A percentile compares a stretch with the other conserved stretches of the same genome.
Conservation (phyloP, 2,888 invertebrate species). For the Panopea generosa region DNA sequence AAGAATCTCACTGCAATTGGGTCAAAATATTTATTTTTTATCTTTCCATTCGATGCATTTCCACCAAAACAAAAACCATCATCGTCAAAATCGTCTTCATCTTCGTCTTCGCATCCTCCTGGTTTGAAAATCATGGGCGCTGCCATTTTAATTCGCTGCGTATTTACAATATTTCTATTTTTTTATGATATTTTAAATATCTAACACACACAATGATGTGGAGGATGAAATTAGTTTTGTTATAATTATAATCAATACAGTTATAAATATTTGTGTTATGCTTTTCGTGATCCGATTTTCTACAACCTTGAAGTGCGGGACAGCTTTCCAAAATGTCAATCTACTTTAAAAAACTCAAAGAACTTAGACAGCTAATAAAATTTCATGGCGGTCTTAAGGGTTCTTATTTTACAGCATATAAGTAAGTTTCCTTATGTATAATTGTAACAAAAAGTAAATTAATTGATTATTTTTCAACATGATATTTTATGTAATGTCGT, state of each 20-base stretch:
- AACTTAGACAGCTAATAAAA: slow-evolving; percentile 68
- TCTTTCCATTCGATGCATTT: too few relatives aligned
- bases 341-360: slow-evolving; percentile 73
- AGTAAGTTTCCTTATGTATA: slow-evolving; percentile 52
- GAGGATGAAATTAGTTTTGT: too few relatives aligned
- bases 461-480: neutral
- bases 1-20: too few relatives aligned
- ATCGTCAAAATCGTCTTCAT: slow-evolving; percentile 69
- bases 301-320: slow-evolving; percentile 45
- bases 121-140: slow-evolving; percentile 60
- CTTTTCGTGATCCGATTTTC: too few relatives aligned
- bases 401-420: slow-evolving; percentile 65
- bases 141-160: slow-evolving; percentile 44
- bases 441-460: neutral
- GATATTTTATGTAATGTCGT: slow-evolving; percentile 13
- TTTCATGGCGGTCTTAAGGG: slow-evolving; percentile 76
- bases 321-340: slow-evolving; percentile 67
- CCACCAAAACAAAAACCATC: slow-evolving; percentile 68
- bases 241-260: too few relatives aligned
- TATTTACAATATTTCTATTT: too few relatives aligned
- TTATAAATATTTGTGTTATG: too few relatives aligned
- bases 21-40: too few relatives aligned
- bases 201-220: too few relatives aligned
- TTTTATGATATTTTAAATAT: too few relatives aligned
- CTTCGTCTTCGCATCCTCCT: slow-evolving; percentile 70